phyloP scores from a whole-genome alignment of 2,113 vertebrate species.

The Galbula dea region DNA sequence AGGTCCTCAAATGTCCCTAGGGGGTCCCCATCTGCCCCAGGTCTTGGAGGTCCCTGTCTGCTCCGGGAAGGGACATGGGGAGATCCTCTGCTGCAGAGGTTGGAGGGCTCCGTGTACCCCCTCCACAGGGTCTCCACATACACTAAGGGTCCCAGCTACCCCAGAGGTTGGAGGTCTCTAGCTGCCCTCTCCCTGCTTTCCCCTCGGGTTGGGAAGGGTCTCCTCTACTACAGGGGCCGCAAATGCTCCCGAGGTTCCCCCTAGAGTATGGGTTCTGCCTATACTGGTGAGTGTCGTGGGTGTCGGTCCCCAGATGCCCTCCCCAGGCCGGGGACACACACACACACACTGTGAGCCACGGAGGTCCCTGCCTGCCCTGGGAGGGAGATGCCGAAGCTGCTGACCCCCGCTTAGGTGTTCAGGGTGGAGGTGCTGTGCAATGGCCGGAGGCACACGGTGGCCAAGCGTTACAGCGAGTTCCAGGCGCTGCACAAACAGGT shows the following conservation, averaged over 20 bases:
- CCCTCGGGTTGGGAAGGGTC: too few relatives aligned
- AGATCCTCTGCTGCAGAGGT: too few relatives aligned
- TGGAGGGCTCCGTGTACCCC: too few relatives aligned
- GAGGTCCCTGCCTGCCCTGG: background rate
- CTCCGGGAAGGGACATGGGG: background rate
- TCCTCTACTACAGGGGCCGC: background rate
- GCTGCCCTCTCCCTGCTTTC: too few relatives aligned
- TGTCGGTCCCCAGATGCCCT: background rate
- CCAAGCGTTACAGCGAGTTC: constrained; percentile 87
- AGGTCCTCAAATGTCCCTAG: background rate
- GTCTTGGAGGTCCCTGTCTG: background rate
- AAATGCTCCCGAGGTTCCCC: too few relatives aligned
- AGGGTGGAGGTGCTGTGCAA: constrained; percentile 86
- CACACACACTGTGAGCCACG: background rate
- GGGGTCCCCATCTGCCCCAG: background rate
- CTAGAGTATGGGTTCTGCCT: too few relatives aligned
- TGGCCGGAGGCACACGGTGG: constrained; percentile 87
- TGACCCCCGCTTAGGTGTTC: constrained; percentile 77
- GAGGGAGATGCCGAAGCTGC: background rate
- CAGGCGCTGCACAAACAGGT: constrained; percentile 89
- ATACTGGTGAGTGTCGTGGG: too few relatives aligned
- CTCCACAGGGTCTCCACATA: too few relatives aligned
- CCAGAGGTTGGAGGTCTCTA: background rate
- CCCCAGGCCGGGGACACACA: too few relatives aligned
- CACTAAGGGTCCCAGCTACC: background rate